phyloP scores from a whole-genome alignment of 2,888 invertebrate genomes.

The Listrodromus nycthemerus region DNA sequence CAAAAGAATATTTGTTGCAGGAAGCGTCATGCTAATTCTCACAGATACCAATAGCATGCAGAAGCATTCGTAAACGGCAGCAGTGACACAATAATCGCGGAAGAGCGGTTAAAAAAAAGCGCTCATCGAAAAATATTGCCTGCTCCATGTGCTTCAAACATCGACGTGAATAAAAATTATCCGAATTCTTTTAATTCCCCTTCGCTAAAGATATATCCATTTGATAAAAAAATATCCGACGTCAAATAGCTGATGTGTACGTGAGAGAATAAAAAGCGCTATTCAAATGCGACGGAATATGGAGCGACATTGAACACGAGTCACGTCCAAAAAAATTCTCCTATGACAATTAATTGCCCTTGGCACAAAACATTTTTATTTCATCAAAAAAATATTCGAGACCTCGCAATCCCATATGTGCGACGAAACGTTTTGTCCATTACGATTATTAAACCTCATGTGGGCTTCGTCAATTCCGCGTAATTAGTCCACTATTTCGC shows the following conservation, averaged over 20 bases:
- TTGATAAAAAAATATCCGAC: background rate
- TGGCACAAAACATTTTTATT: no score
- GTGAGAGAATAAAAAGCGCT: no score
- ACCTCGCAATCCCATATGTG: background rate
- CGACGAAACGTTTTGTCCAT: background rate
- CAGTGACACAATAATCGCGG: background rate
- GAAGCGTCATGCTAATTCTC: background rate
- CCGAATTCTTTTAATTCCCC: background rate
- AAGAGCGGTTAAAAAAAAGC: conserved; percentile 10
- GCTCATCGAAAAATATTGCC: background rate
- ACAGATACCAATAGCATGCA: background rate
- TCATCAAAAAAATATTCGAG: background rate
- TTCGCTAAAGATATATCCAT: background rate
- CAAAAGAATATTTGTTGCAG: background rate
- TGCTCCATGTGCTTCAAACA: background rate
- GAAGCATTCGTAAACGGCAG: background rate
- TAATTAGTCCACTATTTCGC: background rate
- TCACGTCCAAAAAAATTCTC: no score
- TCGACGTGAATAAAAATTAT: background rate
- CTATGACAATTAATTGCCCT: no score
- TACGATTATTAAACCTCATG: background rate
- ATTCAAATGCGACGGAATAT: no score
- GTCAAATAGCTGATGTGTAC: no score
- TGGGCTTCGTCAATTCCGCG: background rate
- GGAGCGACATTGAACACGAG: no score